Evolutionary conservation across 2,113 vertebrate species (phyloP).

Genomic region (Poecilia latipinna): DNA sequence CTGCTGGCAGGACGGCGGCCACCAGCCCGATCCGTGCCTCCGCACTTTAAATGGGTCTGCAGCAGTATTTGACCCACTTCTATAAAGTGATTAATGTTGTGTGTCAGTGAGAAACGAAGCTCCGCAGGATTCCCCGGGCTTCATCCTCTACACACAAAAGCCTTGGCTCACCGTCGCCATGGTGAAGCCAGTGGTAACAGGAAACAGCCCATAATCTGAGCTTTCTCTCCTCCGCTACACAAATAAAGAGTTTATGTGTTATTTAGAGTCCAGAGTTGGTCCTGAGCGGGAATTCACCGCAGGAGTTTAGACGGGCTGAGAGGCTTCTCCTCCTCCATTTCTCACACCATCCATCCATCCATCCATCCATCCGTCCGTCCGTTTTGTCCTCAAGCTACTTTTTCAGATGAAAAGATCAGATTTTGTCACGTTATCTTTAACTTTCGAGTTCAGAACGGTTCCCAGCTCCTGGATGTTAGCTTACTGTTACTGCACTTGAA

Average conservation of each 20-base stretch:
- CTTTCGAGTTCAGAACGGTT: background rate
- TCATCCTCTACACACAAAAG: slow-evolving; percentile 47
- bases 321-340: background rate
- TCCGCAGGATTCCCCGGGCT: slow-evolving; percentile 51
- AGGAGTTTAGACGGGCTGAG: background rate
- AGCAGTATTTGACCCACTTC: slow-evolving; percentile 64
- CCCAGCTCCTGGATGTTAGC: background rate
- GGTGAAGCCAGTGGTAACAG: slow-evolving; percentile 64
- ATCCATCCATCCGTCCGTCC: rapidly evolving
- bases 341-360: background rate
- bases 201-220: slow-evolving; percentile 66
- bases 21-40: slow-evolving; percentile 13
- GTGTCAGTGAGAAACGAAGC: slow-evolving; percentile 65
- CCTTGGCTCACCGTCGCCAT: slow-evolving; percentile 48
- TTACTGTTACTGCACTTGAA: no score
- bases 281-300: background rate
- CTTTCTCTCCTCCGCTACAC: slow-evolving; percentile 19
- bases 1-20: slow-evolving; percentile 10
- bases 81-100: slow-evolving; percentile 72
- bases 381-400: no score
- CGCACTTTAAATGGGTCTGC: slow-evolving; percentile 28
- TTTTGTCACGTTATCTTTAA: no score
- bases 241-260: slow-evolving; percentile 51
- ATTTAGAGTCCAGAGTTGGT: slow-evolving; percentile 27
- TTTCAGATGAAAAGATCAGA: no score